Evolutionary conservation across 2,113 vertebrate genomes (phyloP).

Genomic region (Burhinus bistriatus): DNA sequence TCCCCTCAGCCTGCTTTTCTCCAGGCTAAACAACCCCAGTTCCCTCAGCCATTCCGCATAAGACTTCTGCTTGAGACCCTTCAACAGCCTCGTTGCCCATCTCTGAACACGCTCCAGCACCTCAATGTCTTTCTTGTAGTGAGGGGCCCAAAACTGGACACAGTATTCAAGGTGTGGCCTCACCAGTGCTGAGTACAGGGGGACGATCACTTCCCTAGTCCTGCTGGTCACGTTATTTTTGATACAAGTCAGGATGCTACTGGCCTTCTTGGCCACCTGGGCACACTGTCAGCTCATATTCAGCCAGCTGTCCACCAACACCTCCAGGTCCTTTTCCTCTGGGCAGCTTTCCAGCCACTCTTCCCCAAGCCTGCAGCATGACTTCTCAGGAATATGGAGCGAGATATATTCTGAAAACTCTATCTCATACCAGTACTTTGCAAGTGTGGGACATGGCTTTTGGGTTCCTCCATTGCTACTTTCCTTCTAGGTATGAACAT

Average conservation of each 20-base stretch:
- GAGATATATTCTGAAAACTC: background rate
- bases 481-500: background rate
- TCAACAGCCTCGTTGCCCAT: background rate
- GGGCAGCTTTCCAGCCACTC: background rate
- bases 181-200: background rate
- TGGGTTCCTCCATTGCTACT: background rate
- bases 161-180: fast-evolving
- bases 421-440: background rate
- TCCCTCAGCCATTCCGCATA: background rate
- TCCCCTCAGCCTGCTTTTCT: background rate
- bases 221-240: background rate
- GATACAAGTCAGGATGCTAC: fast-evolving
- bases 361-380: too few relatives aligned
- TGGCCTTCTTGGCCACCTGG: background rate
- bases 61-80: background rate
- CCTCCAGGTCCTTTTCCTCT: background rate
- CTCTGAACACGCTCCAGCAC: background rate
- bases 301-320: background rate
- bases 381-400: background rate
- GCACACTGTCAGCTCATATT: background rate
- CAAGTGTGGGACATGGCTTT: background rate
- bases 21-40: background rate
- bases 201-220: background rate
- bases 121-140: background rate
- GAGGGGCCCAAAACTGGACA: background rate